These are phyloP conservation scores for Thera obeliscata DNA, from an alignment of 2,888 invertebrate species.

Conservation along the genomic window DNA sequence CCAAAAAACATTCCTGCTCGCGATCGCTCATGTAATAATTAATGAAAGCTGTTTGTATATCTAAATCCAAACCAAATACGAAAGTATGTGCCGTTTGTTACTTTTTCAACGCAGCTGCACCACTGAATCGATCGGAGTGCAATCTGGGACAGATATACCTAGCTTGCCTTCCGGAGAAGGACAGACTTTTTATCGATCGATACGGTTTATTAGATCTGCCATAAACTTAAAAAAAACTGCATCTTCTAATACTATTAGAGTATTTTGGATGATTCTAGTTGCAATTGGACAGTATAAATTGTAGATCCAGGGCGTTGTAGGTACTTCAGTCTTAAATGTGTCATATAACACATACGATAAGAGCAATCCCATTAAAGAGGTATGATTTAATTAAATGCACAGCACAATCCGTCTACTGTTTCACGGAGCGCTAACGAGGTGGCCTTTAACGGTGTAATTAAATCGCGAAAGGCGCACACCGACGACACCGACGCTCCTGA, in stretches of 20 bases:
- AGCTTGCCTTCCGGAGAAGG: not conserved
- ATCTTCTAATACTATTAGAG: not conserved
- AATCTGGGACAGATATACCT: not conserved
- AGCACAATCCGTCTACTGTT: constrained; percentile 62
- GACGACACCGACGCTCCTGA: constrained; percentile 63
- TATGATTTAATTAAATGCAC: constrained; percentile 55
- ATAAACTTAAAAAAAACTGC: not conserved
- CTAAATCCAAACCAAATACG: too few relatives aligned
- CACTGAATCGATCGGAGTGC: too few relatives aligned
- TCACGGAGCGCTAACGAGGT: constrained; percentile 62
- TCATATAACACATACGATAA: constrained; percentile 30
- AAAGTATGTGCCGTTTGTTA: too few relatives aligned
- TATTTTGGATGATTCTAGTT: not conserved
- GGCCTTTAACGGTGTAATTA: constrained; percentile 64
- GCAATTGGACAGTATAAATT: not conserved
- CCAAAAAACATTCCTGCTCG: constrained; percentile 14
- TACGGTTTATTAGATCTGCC: not conserved
- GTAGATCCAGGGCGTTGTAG: not conserved
- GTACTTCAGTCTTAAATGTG: not conserved
- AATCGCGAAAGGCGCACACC: constrained; percentile 58
- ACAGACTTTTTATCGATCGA: not conserved
- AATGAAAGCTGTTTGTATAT: constrained; percentile 7
- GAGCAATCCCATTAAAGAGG: constrained; percentile 49
- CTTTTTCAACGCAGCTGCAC: too few relatives aligned
- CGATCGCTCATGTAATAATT: constrained; percentile 10